Evolutionary conservation across 2,113 vertebrate species (phyloP).

Genomic region (Motacilla tschutschensis): DNA sequence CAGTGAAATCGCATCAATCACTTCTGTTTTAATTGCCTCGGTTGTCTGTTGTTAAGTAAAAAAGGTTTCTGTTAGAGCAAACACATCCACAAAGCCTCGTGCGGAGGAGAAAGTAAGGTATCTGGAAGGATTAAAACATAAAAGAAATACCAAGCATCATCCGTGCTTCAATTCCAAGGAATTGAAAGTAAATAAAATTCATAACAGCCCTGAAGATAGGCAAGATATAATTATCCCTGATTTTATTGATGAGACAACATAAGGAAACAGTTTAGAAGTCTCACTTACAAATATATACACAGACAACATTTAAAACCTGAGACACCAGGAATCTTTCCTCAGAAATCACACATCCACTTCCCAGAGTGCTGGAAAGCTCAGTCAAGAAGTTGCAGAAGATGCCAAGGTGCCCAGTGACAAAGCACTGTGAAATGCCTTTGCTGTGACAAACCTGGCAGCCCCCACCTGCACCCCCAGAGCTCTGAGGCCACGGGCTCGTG

Average conservation of each 20-base stretch:
- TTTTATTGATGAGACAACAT: neutral
- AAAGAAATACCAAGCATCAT: neutral
- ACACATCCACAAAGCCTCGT: neutral
- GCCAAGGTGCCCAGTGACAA: neutral
- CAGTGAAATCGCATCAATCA: constrained; percentile 43
- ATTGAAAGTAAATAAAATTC: neutral
- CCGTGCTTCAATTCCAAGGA: neutral
- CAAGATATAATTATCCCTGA: neutral
- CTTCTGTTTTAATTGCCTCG: constrained; percentile 27
- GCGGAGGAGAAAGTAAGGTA: neutral
- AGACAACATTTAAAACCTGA: neutral
- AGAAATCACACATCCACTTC: neutral
- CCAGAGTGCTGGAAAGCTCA: neutral
- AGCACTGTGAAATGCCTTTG: fast-evolving
- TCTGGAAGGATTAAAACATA: neutral
- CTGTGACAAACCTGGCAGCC: neutral
- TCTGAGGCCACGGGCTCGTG: fast-evolving
- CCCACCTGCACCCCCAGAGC: fast-evolving
- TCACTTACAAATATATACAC: neutral
- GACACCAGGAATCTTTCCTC: neutral
- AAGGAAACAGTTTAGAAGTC: neutral
- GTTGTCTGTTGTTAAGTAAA: constrained; percentile 26
- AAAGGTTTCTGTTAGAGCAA: constrained; percentile 17
- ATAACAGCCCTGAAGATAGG: neutral
- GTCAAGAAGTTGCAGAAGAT: neutral